Percentiles rank a stretch among this genome's conserved stretches.
These are phyloP conservation scores for Lepidurus couesii DNA, from an alignment of 1,140 invertebrate species.

Conservation along the genomic window DNA sequence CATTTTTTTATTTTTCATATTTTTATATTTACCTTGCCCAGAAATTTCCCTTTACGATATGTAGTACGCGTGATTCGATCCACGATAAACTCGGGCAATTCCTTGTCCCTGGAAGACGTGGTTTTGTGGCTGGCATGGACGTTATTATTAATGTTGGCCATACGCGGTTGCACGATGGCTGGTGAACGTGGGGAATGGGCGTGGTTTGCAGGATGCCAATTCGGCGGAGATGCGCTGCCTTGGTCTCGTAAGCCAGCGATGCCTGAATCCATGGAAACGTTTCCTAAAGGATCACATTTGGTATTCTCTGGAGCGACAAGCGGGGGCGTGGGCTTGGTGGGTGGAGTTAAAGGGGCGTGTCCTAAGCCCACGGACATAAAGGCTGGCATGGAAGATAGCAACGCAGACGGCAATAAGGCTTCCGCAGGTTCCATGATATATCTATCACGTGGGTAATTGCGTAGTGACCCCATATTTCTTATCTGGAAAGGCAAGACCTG, in stretches of 20 bases:
- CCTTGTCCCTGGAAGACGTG: slow-evolving; percentile 39
- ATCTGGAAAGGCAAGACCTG: neutral
- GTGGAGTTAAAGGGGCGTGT: neutral
- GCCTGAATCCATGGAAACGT: slow-evolving; percentile 41
- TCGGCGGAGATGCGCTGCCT: neutral
- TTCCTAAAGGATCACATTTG: slow-evolving; percentile 29
- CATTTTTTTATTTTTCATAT: neutral
- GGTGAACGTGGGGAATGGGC: neutral
- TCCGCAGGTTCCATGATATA: neutral
- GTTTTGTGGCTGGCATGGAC: slow-evolving; percentile 34
- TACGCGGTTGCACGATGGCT: slow-evolving; percentile 37
- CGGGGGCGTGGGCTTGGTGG: neutral
- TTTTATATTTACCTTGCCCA: slow-evolving; percentile 50
- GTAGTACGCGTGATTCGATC: slow-evolving; percentile 50
- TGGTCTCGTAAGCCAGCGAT: slow-evolving; percentile 40
- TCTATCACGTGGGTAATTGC: slow-evolving; percentile 1
- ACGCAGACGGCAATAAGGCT: neutral
- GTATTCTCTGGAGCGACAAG: neutral
- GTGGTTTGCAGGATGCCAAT: neutral
- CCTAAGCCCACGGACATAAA: neutral
- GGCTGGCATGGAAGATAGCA: slow-evolving; percentile 7
- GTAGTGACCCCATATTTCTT: slow-evolving; percentile 14
- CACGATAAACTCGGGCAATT: slow-evolving; percentile 50
- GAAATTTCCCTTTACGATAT: slow-evolving; percentile 51
- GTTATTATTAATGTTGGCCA: slow-evolving; percentile 37